Conservation (phyloP, 2,888 invertebrate species). For the Oasisia sp. region DNA sequence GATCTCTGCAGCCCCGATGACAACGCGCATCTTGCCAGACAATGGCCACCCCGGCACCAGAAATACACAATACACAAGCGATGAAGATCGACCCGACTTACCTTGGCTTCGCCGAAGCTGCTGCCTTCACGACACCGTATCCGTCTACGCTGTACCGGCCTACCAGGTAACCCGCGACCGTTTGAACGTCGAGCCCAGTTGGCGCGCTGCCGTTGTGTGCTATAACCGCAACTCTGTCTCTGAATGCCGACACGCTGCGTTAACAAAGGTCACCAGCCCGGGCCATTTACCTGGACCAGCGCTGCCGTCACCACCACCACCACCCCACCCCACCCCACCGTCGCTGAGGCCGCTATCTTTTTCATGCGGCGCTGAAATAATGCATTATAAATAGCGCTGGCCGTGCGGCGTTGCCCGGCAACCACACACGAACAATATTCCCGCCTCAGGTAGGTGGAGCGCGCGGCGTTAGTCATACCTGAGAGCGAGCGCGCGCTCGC, state of each 20-base stretch:
- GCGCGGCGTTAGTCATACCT: conserved; percentile 5
- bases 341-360: not conserved
- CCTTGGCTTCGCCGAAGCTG: not conserved
- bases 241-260: conserved; percentile 13
- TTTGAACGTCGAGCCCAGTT: not conserved
- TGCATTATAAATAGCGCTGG: not conserved
- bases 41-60: not conserved
- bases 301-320: not conserved
- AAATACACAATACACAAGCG: not conserved
- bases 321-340: not conserved
- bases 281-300: not conserved
- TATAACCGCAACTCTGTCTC: not conserved
- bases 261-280: conserved; percentile 7
- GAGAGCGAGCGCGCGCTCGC: not conserved
- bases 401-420: not conserved
- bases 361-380: conserved; percentile 6
- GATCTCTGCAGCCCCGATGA: not conserved
- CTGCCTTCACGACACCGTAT: not conserved
- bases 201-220: not conserved
- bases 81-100: not conserved
- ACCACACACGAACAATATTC: conserved; percentile 5
- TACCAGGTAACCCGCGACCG: not conserved
- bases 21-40: not conserved
- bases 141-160: not conserved
- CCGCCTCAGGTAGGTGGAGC: conserved; percentile 6